These are phyloP conservation scores for Marasmarcha lunaedactyla DNA, from an alignment of 2,888 invertebrate genomes.

Conservation along the genomic window DNA sequence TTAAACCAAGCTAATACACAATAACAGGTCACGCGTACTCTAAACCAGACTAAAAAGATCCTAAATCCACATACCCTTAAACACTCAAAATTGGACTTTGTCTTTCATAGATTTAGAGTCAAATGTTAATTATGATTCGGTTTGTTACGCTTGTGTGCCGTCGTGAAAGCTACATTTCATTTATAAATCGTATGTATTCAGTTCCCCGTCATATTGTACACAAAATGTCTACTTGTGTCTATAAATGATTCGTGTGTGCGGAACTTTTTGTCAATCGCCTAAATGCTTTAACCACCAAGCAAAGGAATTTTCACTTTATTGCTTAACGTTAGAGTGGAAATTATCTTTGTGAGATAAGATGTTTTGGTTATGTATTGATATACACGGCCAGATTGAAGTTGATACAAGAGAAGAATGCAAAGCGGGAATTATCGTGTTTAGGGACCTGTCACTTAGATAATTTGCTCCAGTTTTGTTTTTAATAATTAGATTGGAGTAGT, in stretches of 20 bases:
- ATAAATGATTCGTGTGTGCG: conserved; percentile 51
- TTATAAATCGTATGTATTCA: conserved; percentile 58
- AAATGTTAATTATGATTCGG: too few species aligned
- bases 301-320: conserved; percentile 21
- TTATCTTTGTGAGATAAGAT: conserved; percentile 11
- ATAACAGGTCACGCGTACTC: conserved; percentile 60
- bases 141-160: conserved; percentile 43
- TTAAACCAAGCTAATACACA: conserved; percentile 69
- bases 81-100: too few species aligned
- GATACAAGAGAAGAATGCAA: conserved; percentile 32
- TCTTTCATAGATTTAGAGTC: too few species aligned
- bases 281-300: conserved; percentile 21
- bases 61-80: conserved; percentile 12
- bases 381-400: neutral
- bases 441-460: conserved; percentile 62
- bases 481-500: neutral
- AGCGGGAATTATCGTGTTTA: conserved; percentile 62
- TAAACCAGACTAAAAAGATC: conserved; percentile 26
- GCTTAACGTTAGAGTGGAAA: neutral
- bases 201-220: conserved; percentile 62
- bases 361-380: conserved; percentile 37
- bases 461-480: conserved; percentile 36
- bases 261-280: conserved; percentile 18
- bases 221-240: conserved; percentile 52
- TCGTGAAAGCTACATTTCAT: conserved; percentile 69